Evolutionary conservation across 2,113 vertebrate species (phyloP).

Genomic region (Thalassoma bifasciatum): DNA sequence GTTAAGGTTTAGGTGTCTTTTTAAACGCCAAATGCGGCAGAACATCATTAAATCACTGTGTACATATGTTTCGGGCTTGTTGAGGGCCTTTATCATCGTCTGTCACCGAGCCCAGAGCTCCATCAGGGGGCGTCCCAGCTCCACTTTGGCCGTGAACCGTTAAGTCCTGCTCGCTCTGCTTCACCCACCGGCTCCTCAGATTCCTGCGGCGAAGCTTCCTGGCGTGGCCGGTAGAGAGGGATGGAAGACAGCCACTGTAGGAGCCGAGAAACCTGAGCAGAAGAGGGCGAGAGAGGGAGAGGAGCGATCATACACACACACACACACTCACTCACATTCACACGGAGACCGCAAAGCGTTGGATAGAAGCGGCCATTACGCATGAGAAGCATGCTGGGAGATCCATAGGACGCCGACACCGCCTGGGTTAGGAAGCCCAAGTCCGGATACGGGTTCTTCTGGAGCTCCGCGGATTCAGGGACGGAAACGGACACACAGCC

Average conservation of each 20-base stretch:
- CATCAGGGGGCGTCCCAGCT: conserved; percentile 65
- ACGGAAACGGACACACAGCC: conserved; percentile 54
- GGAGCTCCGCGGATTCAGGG: conserved; percentile 51
- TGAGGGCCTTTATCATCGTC: not conserved
- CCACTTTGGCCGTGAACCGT: conserved; percentile 39
- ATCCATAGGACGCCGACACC: conserved; percentile 59
- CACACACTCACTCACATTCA: conserved; percentile 28
- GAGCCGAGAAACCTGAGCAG: conserved; percentile 73
- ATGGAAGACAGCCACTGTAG: conserved; percentile 73
- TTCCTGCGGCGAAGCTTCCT: conserved; percentile 77
- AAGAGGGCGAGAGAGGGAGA: conserved; percentile 52
- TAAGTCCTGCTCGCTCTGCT: conserved; percentile 7
- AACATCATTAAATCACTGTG: not conserved
- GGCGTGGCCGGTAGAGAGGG: conserved; percentile 76
- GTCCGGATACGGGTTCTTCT: conserved; percentile 63
- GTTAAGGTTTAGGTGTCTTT: too few relatives aligned
- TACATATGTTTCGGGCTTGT: not conserved
- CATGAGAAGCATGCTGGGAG: conserved; percentile 60
- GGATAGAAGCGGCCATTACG: conserved; percentile 80
- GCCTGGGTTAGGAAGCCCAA: conserved; percentile 59
- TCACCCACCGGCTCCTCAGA: conserved; percentile 46
- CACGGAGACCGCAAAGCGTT: conserved; percentile 47
- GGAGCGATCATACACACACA: conserved; percentile 3
- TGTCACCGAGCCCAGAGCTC: conserved; percentile 14
- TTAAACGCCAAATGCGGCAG: too few relatives aligned